Percentiles rank a stretch among this genome's conserved stretches.
These are phyloP conservation scores for Metopia argyrocephala DNA, from an alignment of 2,888 invertebrate genomes.

Conservation along the genomic window DNA sequence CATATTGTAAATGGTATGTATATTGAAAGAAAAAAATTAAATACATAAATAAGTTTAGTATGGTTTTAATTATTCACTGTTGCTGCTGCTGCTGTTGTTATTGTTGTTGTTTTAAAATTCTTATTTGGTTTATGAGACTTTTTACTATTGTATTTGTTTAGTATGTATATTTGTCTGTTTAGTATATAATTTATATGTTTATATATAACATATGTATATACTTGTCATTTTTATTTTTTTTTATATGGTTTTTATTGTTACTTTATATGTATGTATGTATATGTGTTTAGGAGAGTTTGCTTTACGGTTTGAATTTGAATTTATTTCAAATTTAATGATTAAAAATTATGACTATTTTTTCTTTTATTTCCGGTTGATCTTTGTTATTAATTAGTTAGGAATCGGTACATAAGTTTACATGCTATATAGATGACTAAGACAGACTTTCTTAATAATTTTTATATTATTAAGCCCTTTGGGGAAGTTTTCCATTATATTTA, in stretches of 20 bases:
- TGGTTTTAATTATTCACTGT: conserved; percentile 72
- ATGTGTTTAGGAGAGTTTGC: conserved; percentile 25
- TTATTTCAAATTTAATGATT: conserved; percentile 18
- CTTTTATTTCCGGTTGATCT: neutral
- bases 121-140: conserved; percentile 52
- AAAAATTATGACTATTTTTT: conserved; percentile 51
- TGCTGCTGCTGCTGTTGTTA: conserved; percentile 65
- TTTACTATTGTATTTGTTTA: conserved; percentile 51
- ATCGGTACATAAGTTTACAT: no score
- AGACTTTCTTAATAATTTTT: no score
- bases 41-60: neutral
- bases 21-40: conserved; percentile 48
- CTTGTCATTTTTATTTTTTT: no score
- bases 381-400: neutral
- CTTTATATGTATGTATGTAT: neutral
- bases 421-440: no score
- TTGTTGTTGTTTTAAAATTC: conserved; percentile 45
- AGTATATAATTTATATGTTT: neutral
- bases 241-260: no score
- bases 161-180: neutral
- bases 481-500: no score
- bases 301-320: neutral
- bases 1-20: neutral
- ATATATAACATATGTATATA: no score
- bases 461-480: no score